Evolutionary conservation across 2,797 vertebrate genomes (phyloP), one percentile per base, ranked within the genome.

Genomic region (Neomorphus geoffroyi): DNA sequence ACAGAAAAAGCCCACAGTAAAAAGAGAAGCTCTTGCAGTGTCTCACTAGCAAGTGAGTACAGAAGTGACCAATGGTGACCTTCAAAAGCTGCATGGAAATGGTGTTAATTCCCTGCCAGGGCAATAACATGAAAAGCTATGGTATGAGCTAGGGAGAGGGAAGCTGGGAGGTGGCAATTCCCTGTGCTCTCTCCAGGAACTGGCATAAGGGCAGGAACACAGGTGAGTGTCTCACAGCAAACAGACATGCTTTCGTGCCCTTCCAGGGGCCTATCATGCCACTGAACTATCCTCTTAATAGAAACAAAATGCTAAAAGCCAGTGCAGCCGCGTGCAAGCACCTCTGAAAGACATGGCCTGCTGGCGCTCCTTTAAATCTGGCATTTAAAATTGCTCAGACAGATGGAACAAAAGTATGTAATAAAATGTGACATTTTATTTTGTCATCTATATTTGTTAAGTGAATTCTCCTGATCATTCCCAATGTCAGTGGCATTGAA

Each of bases 351-450:
- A 95, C 43, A 4, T 22, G 78, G 94, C 84, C 93, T 90, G 65
- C 94, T 97, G 92, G 91, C 87, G 69, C 73, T 74, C 83, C 86
- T 96, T 97, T 95, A 86, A 96, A 95, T 94, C 78, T 97, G 97
- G 96, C 96, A 97, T 98, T 98, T 96, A 93, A 97, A 97, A 97
- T 96, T 60, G 75, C 64, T 96, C 94, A 94, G 92, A 93, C 97
- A 98, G 96, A 98, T 97, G 97, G 97, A 95, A 96, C 71, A 74
- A 94, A 97, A 97, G 83, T 95, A 96, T 95, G 94, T 92, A 96
- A 97, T 97, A 97, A 98, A 98, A 97, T 92, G 89, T 97, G 97
- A 97, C 97, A 97, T 98, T 98, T 98, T 83, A 85, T 96, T 97
- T 97, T 96, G 93, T 92, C 96, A 80, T 97, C 91, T 95, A 27